phyloP scores from a whole-genome alignment of 1,140 invertebrate species.

The Aphis gossypii region DNA sequence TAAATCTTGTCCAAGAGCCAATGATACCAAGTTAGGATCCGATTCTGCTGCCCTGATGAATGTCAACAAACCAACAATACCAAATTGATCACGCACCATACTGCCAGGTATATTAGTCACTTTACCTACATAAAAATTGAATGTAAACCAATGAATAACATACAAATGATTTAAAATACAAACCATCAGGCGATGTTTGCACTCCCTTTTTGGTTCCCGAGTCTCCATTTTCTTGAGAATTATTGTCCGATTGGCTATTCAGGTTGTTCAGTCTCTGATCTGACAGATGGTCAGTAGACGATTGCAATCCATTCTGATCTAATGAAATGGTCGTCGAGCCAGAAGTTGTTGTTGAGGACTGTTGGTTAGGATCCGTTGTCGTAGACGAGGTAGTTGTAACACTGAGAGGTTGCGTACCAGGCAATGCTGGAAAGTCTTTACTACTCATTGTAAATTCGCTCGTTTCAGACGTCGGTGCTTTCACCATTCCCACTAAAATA shows the following conservation, averaged over 20 bases:
- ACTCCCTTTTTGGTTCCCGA: slow-evolving; percentile 77
- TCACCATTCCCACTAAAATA: slow-evolving; percentile 87
- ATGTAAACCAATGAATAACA: not conserved
- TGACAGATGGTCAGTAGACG: slow-evolving; percentile 40
- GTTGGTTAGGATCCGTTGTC: slow-evolving; percentile 62
- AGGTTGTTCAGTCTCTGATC: slow-evolving; percentile 56
- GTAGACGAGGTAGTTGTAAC: slow-evolving; percentile 58
- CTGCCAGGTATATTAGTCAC: slow-evolving; percentile 97
- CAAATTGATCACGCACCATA: slow-evolving; percentile 99
- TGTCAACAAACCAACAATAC: slow-evolving; percentile 96
- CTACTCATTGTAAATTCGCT: slow-evolving; percentile 66
- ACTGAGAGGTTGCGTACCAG: slow-evolving; percentile 61
- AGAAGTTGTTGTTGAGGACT: slow-evolving; percentile 44
- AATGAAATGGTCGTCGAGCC: slow-evolving; percentile 47
- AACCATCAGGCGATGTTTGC: slow-evolving; percentile 92
- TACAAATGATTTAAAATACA: slow-evolving; percentile 55
- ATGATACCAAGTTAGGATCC: slow-evolving; percentile 91
- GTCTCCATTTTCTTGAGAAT: slow-evolving; percentile 64
- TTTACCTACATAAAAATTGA: slow-evolving; percentile 70
- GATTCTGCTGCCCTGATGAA: slow-evolving; percentile 97
- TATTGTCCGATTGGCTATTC: slow-evolving; percentile 56
- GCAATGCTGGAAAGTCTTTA: slow-evolving; percentile 98
- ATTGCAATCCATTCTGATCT: slow-evolving; percentile 54
- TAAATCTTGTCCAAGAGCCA: slow-evolving; percentile 96
- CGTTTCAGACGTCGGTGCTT: slow-evolving; percentile 88